A percentile compares a stretch with the other conserved stretches of the same genome.
These are phyloP conservation scores for Oreortyx pictus DNA, from an alignment of 2,797 vertebrate genomes.

Conservation along the genomic window DNA sequence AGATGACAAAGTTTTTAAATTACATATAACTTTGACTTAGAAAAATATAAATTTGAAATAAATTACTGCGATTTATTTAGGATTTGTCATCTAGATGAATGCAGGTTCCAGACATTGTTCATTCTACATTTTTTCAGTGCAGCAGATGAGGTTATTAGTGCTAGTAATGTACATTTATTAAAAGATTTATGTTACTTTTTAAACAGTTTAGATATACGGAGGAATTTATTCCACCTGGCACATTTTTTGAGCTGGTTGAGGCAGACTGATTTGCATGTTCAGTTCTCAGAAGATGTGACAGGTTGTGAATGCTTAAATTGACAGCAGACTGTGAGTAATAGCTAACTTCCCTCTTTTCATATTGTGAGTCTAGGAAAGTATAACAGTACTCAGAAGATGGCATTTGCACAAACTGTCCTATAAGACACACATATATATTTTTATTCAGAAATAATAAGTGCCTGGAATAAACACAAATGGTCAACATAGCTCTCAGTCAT, in stretches of 20 bases:
- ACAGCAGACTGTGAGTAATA: constrained; percentile 37
- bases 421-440: not conserved
- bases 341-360: constrained; percentile 10
- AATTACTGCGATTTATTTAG: not conserved
- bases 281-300: constrained; percentile 30
- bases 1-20: not conserved
- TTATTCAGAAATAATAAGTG: not conserved
- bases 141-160: not conserved
- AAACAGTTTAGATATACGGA: not conserved
- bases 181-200: constrained; percentile 7
- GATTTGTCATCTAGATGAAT: not conserved
- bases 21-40: not conserved
- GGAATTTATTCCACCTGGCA: not conserved
- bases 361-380: constrained; percentile 5
- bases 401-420: constrained; percentile 17
- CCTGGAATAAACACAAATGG: not conserved
- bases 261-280: constrained; percentile 28
- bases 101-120: not conserved
- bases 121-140: not conserved
- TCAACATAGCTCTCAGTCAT: not conserved
- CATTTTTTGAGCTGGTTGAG: not conserved
- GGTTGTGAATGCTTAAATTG: constrained; percentile 50
- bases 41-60: not conserved
- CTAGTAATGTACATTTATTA: constrained; percentile 5
- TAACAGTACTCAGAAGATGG: constrained; percentile 1